A percentile compares a stretch with the other conserved stretches of the same genome.
phyloP scores from a whole-genome alignment of 2,113 vertebrate species.

The Crotalus horridus region DNA sequence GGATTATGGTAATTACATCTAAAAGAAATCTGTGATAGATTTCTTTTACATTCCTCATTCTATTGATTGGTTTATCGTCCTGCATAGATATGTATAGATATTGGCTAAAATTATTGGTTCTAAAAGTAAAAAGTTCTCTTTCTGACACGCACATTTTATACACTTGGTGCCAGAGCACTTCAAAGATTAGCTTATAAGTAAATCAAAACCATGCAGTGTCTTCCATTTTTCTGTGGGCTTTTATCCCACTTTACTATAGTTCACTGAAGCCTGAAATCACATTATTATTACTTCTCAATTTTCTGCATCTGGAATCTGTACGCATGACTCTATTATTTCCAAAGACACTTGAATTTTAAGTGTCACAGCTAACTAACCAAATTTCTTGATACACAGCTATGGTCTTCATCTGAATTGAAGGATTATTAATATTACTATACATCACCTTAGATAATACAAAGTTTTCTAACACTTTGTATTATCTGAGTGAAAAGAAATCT shows the following conservation, averaged over 20 bases:
- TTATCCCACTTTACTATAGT: slow-evolving; percentile 45
- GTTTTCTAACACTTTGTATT: slow-evolving; percentile 24
- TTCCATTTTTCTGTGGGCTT: slow-evolving; percentile 32
- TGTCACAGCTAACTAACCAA: slow-evolving; percentile 38
- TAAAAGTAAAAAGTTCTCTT: not conserved
- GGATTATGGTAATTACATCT: not conserved
- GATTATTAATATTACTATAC: slow-evolving; percentile 30
- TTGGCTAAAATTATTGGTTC: not conserved
- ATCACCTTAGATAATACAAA: slow-evolving; percentile 17
- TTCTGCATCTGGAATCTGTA: slow-evolving; percentile 57
- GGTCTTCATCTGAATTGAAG: slow-evolving; percentile 6
- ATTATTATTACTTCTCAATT: slow-evolving; percentile 59
- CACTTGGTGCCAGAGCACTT: not conserved
- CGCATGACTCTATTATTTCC: slow-evolving; percentile 51
- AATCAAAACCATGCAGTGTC: slow-evolving; percentile 22
- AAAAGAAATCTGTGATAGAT: not conserved
- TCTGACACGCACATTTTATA: fast-evolving
- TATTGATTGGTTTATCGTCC: not conserved
- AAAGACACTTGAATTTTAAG: slow-evolving; percentile 53
- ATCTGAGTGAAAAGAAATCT: not conserved
- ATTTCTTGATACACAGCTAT: slow-evolving; percentile 31
- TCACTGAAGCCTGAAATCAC: slow-evolving; percentile 59
- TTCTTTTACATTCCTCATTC: not conserved
- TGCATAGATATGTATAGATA: not conserved
- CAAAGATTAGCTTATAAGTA: slow-evolving; percentile 8